Percentiles rank a stretch among this genome's conserved stretches.
Evolutionary conservation across 2,113 vertebrate species (phyloP).

Genomic region (Oxyruncus cristatus): DNA sequence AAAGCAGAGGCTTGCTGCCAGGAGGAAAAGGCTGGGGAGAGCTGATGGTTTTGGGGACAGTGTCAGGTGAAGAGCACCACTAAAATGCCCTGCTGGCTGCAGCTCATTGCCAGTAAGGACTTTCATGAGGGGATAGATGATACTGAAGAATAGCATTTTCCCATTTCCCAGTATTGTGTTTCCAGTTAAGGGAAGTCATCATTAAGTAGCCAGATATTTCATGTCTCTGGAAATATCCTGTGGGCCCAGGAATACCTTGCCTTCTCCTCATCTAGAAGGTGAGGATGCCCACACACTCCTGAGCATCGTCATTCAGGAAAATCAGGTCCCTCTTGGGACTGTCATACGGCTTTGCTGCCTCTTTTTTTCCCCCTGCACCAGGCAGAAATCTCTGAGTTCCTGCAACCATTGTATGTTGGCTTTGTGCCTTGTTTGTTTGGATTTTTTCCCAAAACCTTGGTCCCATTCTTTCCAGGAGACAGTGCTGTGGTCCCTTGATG

Average conservation of each 20-base stretch:
- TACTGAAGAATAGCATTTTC: neutral
- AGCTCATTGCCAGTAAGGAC: fast-evolving
- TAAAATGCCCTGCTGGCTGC: neutral
- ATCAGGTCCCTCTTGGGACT: neutral
- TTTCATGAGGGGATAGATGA: neutral
- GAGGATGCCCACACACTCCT: neutral
- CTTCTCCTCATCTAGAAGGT: neutral
- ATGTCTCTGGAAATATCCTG: neutral
- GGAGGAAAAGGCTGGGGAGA: neutral
- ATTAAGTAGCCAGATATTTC: neutral
- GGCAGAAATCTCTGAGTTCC: neutral
- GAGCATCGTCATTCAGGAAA: neutral
- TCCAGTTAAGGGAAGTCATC: neutral
- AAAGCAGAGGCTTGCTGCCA: neutral
- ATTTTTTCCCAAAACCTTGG: neutral
- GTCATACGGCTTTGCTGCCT: neutral
- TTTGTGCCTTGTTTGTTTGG: neutral
- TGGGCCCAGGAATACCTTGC: neutral
- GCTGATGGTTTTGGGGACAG: neutral
- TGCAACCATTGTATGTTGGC: neutral
- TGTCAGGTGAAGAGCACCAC: neutral
- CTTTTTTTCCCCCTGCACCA: neutral
- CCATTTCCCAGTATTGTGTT: neutral
- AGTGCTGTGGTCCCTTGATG: neutral
- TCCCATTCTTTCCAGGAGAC: neutral